Evolutionary conservation across 2,888 invertebrate species (phyloP).

Genomic region (Pollenia labialis): DNA sequence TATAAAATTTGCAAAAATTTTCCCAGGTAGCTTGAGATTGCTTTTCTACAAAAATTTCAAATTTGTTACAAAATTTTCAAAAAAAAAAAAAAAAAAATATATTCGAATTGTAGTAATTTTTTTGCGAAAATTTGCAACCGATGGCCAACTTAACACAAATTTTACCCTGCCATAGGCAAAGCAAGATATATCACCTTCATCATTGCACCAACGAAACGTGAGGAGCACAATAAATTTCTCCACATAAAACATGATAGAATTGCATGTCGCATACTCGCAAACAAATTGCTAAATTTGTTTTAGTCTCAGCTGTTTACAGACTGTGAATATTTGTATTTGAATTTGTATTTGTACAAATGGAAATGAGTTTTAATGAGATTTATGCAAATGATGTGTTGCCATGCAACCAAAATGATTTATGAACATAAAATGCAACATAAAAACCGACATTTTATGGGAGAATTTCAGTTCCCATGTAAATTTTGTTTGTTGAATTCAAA

Average conservation of each 20-base stretch:
- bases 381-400: slow-evolving; percentile 80
- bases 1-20: too few species aligned
- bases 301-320: background rate
- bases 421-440: slow-evolving; percentile 69
- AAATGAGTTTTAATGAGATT: slow-evolving; percentile 78
- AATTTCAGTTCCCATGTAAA: slow-evolving; percentile 63
- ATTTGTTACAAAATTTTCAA: too few species aligned
- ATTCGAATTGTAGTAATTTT: too few species aligned
- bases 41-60: too few species aligned
- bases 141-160: too few species aligned
- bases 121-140: too few species aligned
- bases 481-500: slow-evolving; percentile 32
- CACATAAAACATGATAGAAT: background rate
- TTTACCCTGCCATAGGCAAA: too few species aligned
- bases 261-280: background rate
- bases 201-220: background rate
- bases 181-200: background rate
- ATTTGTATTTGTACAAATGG: slow-evolving; percentile 55
- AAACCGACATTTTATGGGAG: slow-evolving; percentile 63
- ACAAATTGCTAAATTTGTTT: slow-evolving; percentile 1
- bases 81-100: too few species aligned
- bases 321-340: slow-evolving; percentile 17
- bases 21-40: too few species aligned
- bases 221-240: background rate
- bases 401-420: slow-evolving; percentile 79